Evolutionary conservation across 2,113 vertebrate genomes (phyloP), one percentile per base, ranked within the genome.

Genomic region (Chrysemys picta): DNA sequence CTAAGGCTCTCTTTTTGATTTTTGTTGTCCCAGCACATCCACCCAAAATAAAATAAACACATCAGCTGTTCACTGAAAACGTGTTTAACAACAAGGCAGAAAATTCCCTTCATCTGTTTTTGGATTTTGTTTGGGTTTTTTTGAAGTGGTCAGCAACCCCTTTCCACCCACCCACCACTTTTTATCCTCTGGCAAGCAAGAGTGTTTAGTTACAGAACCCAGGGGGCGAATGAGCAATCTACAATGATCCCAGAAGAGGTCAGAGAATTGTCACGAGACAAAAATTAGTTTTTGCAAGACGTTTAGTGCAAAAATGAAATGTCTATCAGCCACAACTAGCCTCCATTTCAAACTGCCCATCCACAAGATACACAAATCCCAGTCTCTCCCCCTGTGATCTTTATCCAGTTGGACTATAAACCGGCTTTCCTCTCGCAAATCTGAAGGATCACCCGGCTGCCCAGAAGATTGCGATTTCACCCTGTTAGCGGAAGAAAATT

Each of bases 181-280:
- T 54, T 38, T 38, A 54, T 54, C 50, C 52, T 31, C 13, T 31
- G 10, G 93, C 85, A 57, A 88, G 17, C 16, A 6, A 79, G 84
- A 78, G 75, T 90, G 65, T 17, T 88, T 85, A 59, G 87, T 93
- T 87, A 95, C 89, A 88, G 93, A 93, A 95, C 93, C 16, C 17
- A 5, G 8, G 16, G 5, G 35, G 8, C 5, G 16, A 38, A 38
- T 22, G 65, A 72, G n/a, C 19, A 72, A 38, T 38, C n/a, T 22
- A 38, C n/a, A 72, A 21, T 2, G n/a, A 72, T 38, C n/a, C n/a
- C 65, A 72, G 19, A n/a, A 72, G 17, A 22, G 35, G 8, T 6
- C 35, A 21, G 35, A 69, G 62, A 38, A 19, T 69, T 69, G n/a
- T 69, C 65, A 38, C 8, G 4, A 72, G 8, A 21, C n/a, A 19